Evolutionary conservation across 2,113 vertebrate genomes (phyloP).

Genomic region (Trochalopteron elliotii): DNA sequence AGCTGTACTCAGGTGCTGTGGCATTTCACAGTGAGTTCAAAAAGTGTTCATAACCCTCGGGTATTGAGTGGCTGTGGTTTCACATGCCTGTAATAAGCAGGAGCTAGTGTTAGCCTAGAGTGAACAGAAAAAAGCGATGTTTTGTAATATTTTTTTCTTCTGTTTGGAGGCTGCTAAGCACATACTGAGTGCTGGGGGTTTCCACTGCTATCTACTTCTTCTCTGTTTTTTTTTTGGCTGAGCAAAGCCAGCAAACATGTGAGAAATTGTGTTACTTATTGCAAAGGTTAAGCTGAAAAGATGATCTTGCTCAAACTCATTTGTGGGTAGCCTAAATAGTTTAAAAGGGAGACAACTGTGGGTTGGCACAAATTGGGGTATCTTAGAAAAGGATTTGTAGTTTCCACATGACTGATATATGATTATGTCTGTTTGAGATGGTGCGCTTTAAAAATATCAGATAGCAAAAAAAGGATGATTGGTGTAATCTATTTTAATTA

Average conservation of each 20-base stretch:
- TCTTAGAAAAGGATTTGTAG: neutral
- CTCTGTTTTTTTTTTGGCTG: neutral
- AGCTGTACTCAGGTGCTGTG: neutral
- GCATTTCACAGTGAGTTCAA: neutral
- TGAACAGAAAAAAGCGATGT: neutral
- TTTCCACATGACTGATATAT: neutral
- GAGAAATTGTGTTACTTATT: neutral
- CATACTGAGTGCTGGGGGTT: neutral
- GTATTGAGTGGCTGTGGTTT: neutral
- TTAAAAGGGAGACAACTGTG: neutral
- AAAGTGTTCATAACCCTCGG: neutral
- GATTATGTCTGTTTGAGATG: neutral
- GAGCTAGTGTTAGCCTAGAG: neutral
- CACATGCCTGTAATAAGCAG: neutral
- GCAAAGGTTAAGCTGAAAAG: neutral
- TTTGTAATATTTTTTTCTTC: neutral
- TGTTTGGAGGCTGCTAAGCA: neutral
- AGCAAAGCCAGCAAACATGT: neutral
- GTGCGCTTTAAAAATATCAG: constrained; percentile 30
- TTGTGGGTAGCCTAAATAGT: neutral
- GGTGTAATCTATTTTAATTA: constrained; percentile 33
- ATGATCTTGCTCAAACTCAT: neutral
- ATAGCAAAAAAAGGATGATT: neutral
- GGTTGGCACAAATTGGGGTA: neutral
- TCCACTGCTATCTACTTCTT: neutral